Base-by-base conservation (phyloP, 2,888 invertebrate genomes). In the Caenorhabditis panamensis region DNA sequence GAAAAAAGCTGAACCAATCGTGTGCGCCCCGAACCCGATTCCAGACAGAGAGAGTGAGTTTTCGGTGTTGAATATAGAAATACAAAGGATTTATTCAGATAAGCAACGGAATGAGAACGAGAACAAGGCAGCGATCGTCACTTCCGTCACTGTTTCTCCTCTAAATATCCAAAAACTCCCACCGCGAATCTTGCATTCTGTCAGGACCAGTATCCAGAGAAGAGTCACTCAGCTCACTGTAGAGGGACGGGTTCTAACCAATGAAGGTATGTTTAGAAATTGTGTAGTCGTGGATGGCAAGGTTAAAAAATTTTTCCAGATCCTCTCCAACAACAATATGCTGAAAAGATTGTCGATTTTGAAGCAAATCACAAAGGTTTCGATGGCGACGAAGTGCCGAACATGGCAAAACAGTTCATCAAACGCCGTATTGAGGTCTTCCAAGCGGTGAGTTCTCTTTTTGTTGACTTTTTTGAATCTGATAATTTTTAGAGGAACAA, bases 141-240 rank as follows among this genome's bases (percentile, higher is more conserved):
- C 56, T 4, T 58, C 47, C 1, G 41, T 37, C 5, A 8, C 63
- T 2, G 24, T 72, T 16, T 63, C 71, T 6, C 4, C 31, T 56
- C 53, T 49, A 6, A 20, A 9, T 20, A 26, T 22, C 4, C 47
- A 16, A 24, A 5, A 13, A 13, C 18, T 71, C 13, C 41, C 24
- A 18, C 69, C 53, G 9, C 41, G 56, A 16, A 31, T 68, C 8
- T n/a, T 68, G 18, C 68, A 68, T 36, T n/a, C 20, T 36, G 56
- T 68, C n/a, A 37, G 36, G 20, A 49, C n/a, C 18, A 41, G 44
- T 1, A 31, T 72, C 11, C 2, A 16, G 16, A 36, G 28, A 2
- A 28, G 63, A 47, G 56, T 61, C 4, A 18, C 18, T 2, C 5
- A 13, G 6, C 13, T 41, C 2, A 11, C 44, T 1, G 1, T 11